Evolutionary conservation across 1,140 invertebrate genomes (phyloP).

Genomic region (Neodiprion fabricii): DNA sequence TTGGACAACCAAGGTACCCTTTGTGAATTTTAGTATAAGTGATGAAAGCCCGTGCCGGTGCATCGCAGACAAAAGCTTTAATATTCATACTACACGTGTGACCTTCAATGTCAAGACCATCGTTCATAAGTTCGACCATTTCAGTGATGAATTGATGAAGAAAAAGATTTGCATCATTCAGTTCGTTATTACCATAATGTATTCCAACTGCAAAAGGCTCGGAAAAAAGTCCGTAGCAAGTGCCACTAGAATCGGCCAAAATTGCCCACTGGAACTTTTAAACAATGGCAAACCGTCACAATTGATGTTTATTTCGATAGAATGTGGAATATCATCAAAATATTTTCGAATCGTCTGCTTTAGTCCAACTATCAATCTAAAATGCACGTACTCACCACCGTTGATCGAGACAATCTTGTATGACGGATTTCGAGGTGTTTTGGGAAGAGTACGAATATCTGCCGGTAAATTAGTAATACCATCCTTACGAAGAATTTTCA

Average conservation of each 20-base stretch:
- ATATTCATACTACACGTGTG: slow-evolving; percentile 5
- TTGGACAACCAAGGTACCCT: slow-evolving; percentile 27
- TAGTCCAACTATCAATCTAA: slow-evolving; percentile 16
- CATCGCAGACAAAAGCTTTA: slow-evolving; percentile 27
- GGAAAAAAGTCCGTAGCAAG: neutral
- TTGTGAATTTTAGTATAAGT: slow-evolving; percentile 25
- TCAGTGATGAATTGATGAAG: slow-evolving; percentile 23
- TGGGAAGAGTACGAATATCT: slow-evolving; percentile 24
- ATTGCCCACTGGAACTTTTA: slow-evolving; percentile 16
- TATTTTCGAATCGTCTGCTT: slow-evolving; percentile 18
- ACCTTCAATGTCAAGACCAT: slow-evolving; percentile 17
- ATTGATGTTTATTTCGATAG: slow-evolving; percentile 20
- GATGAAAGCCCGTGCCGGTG: slow-evolving; percentile 28
- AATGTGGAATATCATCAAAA: slow-evolving; percentile 11
- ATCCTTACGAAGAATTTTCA: slow-evolving; percentile 19
- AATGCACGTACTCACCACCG: slow-evolving; percentile 18
- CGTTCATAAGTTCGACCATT: slow-evolving; percentile 12
- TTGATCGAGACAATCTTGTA: slow-evolving; percentile 4
- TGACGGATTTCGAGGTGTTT: slow-evolving; percentile 19
- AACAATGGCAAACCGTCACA: slow-evolving; percentile 19
- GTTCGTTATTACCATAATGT: slow-evolving; percentile 25
- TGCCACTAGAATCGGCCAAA: slow-evolving; percentile 29
- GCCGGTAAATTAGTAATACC: slow-evolving; percentile 11
- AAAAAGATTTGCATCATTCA: slow-evolving; percentile 20
- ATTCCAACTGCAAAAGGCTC: slow-evolving; percentile 23